A percentile compares a stretch with the other conserved stretches of the same genome.
Evolutionary conservation across 2,888 invertebrate genomes (phyloP).

Genomic region (Noctua janthe): DNA sequence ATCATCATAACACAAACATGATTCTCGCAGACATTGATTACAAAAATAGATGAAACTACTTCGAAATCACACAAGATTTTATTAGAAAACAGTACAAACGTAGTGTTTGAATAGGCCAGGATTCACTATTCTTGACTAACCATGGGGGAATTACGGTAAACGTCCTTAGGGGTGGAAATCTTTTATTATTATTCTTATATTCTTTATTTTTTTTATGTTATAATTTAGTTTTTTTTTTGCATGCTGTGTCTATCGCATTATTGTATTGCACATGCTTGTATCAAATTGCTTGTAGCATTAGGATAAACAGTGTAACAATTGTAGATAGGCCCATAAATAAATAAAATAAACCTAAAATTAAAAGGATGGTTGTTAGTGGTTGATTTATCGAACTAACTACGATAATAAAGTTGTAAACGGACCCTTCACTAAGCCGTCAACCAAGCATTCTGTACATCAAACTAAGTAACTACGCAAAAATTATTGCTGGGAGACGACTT

Average conservation of each 20-base stretch:
- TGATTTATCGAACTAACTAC: conserved; percentile 6
- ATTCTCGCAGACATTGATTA: conserved; percentile 30
- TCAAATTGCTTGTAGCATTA: too few relatives aligned
- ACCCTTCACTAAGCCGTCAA: not conserved
- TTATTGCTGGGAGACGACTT: not conserved
- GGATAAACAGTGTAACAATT: too few relatives aligned
- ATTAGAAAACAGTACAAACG: conserved; percentile 21
- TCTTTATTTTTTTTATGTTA: too few relatives aligned
- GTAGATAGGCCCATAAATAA: too few relatives aligned
- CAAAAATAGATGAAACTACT: conserved; percentile 49
- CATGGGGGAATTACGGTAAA: conserved; percentile 3
- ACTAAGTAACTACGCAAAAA: not conserved
- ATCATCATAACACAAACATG: conserved; percentile 33
- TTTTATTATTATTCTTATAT: too few relatives aligned
- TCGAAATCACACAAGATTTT: conserved; percentile 47
- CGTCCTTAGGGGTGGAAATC: conserved; percentile 25
- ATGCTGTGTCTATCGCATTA: too few relatives aligned
- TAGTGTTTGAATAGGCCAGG: not conserved
- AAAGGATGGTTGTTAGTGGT: conserved; percentile 34
- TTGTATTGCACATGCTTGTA: too few relatives aligned
- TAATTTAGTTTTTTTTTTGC: too few relatives aligned
- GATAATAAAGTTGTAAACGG: not conserved
- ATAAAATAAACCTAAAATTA: conserved; percentile 40
- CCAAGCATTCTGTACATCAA: not conserved
- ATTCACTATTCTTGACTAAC: conserved; percentile 25